phyloP scores from a whole-genome alignment of 2,888 invertebrate genomes.

The Microctonus brassicae region DNA sequence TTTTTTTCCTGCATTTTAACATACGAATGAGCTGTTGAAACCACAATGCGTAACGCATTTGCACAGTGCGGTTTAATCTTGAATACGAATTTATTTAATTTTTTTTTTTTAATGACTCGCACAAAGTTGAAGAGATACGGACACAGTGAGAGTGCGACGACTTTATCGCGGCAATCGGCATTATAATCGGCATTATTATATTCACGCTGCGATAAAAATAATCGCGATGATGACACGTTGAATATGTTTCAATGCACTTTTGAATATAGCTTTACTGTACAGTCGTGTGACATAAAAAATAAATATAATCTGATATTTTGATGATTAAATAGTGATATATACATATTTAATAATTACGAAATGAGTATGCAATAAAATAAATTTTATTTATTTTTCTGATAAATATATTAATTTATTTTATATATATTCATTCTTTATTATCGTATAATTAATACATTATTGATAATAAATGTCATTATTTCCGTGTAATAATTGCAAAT shows the following conservation, averaged over 20 bases:
- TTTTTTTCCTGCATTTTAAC: conserved; percentile 23
- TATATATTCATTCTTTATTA: neutral
- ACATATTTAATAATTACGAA: neutral
- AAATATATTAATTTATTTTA: neutral
- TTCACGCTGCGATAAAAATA: conserved; percentile 17
- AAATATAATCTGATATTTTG: neutral
- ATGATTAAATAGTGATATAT: neutral
- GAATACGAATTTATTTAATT: neutral
- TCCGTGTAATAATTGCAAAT: neutral
- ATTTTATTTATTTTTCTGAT: neutral
- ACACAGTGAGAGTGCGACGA: conserved; percentile 21
- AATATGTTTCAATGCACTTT: neutral
- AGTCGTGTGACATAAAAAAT: conserved; percentile 1
- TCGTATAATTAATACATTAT: neutral
- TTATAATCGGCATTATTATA: conserved; percentile 18
- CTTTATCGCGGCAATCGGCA: conserved; percentile 17
- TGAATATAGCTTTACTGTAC: neutral
- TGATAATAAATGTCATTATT: conserved; percentile 27
- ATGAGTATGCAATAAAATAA: neutral
- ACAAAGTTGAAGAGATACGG: conserved; percentile 16
- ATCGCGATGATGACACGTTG: conserved; percentile 14
- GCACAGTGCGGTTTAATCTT: neutral
- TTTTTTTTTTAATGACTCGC: conserved; percentile 24
- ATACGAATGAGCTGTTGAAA: conserved; percentile 24
- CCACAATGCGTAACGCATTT: conserved; percentile 25